These are phyloP conservation scores for Eubasilissa regina DNA, from an alignment of 1,140 invertebrate genomes.

Conservation along the genomic window DNA sequence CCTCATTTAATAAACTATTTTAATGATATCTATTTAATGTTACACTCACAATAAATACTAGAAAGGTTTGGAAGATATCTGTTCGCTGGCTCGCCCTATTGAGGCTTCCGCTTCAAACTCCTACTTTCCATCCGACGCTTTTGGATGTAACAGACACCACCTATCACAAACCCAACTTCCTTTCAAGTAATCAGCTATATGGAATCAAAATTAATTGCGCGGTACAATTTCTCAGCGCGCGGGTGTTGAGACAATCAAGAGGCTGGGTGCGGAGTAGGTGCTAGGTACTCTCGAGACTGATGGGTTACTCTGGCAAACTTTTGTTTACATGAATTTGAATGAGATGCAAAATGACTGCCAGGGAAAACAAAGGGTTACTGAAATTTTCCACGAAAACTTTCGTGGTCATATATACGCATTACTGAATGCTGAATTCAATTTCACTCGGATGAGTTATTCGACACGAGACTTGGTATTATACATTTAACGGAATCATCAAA, in stretches of 20 bases:
- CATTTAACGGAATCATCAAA: no score
- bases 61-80: no score
- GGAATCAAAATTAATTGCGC: conserved; percentile 59
- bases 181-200: conserved; percentile 58
- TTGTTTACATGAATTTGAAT: conserved; percentile 57
- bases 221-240: conserved; percentile 31
- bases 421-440: conserved; percentile 26
- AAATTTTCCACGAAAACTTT: conserved; percentile 17
- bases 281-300: conserved; percentile 26
- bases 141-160: conserved; percentile 29
- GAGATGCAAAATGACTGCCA: conserved; percentile 38
- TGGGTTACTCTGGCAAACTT: conserved; percentile 43
- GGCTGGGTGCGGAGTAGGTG: conserved; percentile 32
- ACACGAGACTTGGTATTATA: no score
- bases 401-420: neutral
- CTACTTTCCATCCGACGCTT: neutral
- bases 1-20: no score
- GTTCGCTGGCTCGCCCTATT: no score
- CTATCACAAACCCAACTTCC: conserved; percentile 49
- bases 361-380: conserved; percentile 27
- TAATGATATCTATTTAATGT: no score
- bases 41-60: no score
- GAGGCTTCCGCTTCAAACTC: conserved; percentile 7
- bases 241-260: conserved; percentile 50
- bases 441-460: no score